Conservation (phyloP, 2,113 vertebrate genomes). For the Pholis gunnellus region DNA sequence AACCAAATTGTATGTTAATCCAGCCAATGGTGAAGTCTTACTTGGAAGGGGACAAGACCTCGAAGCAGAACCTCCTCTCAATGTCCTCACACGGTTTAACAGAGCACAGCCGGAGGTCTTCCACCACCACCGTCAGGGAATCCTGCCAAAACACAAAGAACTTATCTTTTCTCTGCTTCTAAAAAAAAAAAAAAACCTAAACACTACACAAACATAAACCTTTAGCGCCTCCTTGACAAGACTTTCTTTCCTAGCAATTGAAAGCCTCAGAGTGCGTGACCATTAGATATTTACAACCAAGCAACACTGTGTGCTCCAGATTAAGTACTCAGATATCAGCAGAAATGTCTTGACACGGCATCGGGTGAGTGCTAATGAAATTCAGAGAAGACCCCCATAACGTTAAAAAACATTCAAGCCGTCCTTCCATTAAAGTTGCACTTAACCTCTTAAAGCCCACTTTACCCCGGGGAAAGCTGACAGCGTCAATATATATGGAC, state of each 20-base stretch:
- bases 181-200: neutral
- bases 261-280: neutral
- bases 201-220: neutral
- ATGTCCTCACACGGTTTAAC: slow-evolving; percentile 98
- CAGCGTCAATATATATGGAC: slow-evolving; percentile 40
- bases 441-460: slow-evolving; percentile 45
- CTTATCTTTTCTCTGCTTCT: neutral
- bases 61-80: slow-evolving; percentile 98
- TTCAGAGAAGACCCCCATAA: slow-evolving; percentile 12
- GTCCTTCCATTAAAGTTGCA: slow-evolving; percentile 41
- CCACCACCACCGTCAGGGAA: slow-evolving; percentile 94
- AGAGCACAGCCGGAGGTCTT: slow-evolving; percentile 94
- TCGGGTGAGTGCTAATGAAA: slow-evolving; percentile 4
- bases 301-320: neutral
- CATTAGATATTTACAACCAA: slow-evolving; percentile 28
- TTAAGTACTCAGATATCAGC: slow-evolving; percentile 4
- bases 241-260: neutral
- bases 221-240: neutral
- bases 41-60: slow-evolving; percentile 97
- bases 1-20: neutral
- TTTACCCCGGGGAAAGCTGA: slow-evolving; percentile 15
- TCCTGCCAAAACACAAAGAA: slow-evolving; percentile 83
- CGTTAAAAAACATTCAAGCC: slow-evolving; percentile 15
- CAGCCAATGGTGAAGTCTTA: slow-evolving; percentile 75
- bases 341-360: neutral